Evolutionary conservation across 2,113 vertebrate genomes (phyloP).

Genomic region (Caloenas nicobarica): DNA sequence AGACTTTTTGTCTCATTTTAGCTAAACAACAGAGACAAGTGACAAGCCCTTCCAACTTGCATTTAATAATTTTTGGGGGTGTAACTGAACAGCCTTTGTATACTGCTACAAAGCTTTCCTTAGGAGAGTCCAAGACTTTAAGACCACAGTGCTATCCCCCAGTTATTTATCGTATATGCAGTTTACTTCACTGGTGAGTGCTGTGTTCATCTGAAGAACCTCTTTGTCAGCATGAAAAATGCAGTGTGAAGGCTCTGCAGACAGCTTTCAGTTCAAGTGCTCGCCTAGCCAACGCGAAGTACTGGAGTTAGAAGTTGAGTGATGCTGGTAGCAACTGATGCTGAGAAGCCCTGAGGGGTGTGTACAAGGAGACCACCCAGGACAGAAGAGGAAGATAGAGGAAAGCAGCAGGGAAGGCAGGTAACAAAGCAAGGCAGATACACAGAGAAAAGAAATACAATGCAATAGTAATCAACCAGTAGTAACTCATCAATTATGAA

Average conservation of each 20-base stretch:
- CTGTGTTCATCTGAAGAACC: not conserved
- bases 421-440: not conserved
- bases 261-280: not conserved
- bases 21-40: not conserved
- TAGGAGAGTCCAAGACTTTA: rapidly evolving
- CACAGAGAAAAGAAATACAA: not conserved
- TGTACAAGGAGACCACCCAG: not conserved
- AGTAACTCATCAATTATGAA: not conserved
- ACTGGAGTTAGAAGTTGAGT: not conserved
- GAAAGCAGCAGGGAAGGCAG: not conserved
- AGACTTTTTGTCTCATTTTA: not conserved
- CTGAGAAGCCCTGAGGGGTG: not conserved
- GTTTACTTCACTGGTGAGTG: not conserved
- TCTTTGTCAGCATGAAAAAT: not conserved
- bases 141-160: not conserved
- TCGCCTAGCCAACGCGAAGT: not conserved
- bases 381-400: not conserved
- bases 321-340: not conserved
- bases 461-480: not conserved
- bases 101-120: not conserved
- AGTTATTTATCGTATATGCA: not conserved
- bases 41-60: not conserved
- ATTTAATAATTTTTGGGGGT: not conserved
- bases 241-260: not conserved
- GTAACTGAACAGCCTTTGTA: not conserved